A percentile compares a stretch with the other conserved stretches of the same genome.
Conservation (phyloP, 2,888 invertebrate genomes). For the Caenorhabditis sp. region DNA sequence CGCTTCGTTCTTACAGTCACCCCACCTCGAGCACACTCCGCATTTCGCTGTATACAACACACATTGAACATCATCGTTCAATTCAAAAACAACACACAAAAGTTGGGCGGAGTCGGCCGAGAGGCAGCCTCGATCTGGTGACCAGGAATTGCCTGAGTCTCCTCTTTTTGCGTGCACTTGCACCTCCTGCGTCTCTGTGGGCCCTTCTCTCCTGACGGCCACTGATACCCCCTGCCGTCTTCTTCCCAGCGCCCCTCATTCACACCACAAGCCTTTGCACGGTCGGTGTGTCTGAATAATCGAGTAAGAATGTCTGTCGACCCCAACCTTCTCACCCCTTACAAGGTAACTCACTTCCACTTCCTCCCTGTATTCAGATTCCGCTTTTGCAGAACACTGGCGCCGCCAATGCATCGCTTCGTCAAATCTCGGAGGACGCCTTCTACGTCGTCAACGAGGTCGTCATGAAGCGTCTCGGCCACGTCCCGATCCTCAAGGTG, state of each 20-base stretch:
- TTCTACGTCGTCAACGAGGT: conserved; percentile 80
- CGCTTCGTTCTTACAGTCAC: conserved; percentile 24
- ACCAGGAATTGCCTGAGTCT: conserved; percentile 33
- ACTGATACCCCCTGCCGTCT: conserved; percentile 35
- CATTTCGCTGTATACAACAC: conserved; percentile 14
- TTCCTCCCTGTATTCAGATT: background rate
- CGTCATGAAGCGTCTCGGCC: conserved; percentile 80
- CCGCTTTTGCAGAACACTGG: conserved; percentile 59
- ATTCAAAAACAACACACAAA: conserved; percentile 38
- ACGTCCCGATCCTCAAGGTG: conserved; percentile 80
- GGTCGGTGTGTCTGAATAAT: conserved; percentile 19
- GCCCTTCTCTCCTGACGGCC: conserved; percentile 28
- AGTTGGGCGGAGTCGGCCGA: conserved; percentile 38
- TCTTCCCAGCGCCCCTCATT: conserved; percentile 3
- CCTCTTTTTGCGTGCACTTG: conserved; percentile 29
- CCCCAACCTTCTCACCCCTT: conserved; percentile 72
- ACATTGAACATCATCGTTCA: conserved; percentile 51
- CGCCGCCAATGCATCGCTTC: conserved; percentile 70
- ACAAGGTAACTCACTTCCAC: conserved; percentile 61
- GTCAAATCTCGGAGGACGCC: conserved; percentile 79
- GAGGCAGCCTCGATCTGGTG: conserved; percentile 33
- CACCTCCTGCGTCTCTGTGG: conserved; percentile 23
- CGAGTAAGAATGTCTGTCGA: conserved; percentile 70
- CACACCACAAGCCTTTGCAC: conserved; percentile 16
- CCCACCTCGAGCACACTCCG: conserved; percentile 22